Evolutionary conservation across 1,140 invertebrate genomes (phyloP), one percentile per base, ranked within the genome.

Genomic region (Macrocentrus cingulum): DNA sequence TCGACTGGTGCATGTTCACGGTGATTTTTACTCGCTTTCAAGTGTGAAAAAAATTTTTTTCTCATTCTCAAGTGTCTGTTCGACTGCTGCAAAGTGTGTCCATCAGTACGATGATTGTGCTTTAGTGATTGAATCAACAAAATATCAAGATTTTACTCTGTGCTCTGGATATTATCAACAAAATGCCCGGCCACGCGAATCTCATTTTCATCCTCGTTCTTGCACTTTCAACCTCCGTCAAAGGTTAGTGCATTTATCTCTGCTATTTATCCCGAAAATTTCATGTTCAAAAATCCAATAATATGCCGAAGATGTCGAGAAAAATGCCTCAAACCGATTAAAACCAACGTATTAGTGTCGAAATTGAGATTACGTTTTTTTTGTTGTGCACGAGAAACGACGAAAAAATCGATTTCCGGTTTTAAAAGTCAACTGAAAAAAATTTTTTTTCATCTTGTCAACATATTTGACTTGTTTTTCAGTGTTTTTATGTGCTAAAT

Each of bases 161-260:
- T 64, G 53, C 60, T 63, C 62, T 66, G 68, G 65, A 70, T 69
- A 66, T 65, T 65, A 61, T 25, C 54, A 52, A n/a, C n/a, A 67
- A 71, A 61, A 72, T 74, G 67, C 60, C 61, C 64, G 55, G 23
- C 54, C 63, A 55, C 36, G 57, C 62, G 52, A 66, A 53, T 41
- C 32, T 65, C 39, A 46, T 67, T 11, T 15, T 65, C 42, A 42
- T 69, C 53, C 52, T 67, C 11, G 44, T 52, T 25, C 13, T 55
- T 15, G 42, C 62, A 20, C 49, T 68, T 19, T 44, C 60, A 36
- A 49, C 59, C 48, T 56, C 54, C 29, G 63, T 67, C 65, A 52
- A 73, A 73, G 71, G 71, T 73, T 46, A 23, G 69, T 64, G 13
- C 20, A 32, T 34, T 16, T 16, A 20, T 4, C n/a, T 7, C 11